These are phyloP conservation scores for Callimorpha dominula DNA, from an alignment of 2,888 invertebrate genomes.

Conservation along the genomic window DNA sequence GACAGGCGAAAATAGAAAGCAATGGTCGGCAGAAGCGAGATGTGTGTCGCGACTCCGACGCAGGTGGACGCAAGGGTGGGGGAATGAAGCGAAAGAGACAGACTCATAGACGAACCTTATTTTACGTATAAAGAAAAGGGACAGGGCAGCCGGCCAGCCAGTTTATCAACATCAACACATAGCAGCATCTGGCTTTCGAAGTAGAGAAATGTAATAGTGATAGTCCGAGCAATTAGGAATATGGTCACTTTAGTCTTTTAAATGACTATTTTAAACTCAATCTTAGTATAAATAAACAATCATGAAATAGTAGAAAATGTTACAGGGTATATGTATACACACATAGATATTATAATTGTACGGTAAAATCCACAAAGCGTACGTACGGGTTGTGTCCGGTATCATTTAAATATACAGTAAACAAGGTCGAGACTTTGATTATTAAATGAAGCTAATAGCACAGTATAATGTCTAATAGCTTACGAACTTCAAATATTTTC, in stretches of 20 bases:
- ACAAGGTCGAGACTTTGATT: slow-evolving; percentile 57
- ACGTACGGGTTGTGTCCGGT: slow-evolving; percentile 34
- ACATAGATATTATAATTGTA: neutral
- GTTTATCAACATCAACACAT: slow-evolving; percentile 72
- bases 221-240: slow-evolving; percentile 69
- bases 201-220: slow-evolving; percentile 72
- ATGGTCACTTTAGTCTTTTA: slow-evolving; percentile 59
- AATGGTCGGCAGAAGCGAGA: slow-evolving; percentile 77
- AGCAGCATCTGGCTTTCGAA: slow-evolving; percentile 76
- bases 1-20: slow-evolving; percentile 85
- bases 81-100: slow-evolving; percentile 67
- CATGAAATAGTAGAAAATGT: neutral
- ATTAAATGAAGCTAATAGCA: slow-evolving; percentile 62
- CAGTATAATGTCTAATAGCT: no score
- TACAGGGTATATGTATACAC: no score
- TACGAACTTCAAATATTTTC: slow-evolving; percentile 63
- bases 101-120: slow-evolving; percentile 65
- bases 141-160: slow-evolving; percentile 63
- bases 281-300: neutral
- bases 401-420: slow-evolving; percentile 51
- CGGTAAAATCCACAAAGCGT: slow-evolving; percentile 17
- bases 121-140: slow-evolving; percentile 74
- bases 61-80: slow-evolving; percentile 76
- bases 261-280: slow-evolving; percentile 26
- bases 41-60: slow-evolving; percentile 79